Conservation (phyloP, 2,888 invertebrate species). For the Taphrorychus bicolor region DNA sequence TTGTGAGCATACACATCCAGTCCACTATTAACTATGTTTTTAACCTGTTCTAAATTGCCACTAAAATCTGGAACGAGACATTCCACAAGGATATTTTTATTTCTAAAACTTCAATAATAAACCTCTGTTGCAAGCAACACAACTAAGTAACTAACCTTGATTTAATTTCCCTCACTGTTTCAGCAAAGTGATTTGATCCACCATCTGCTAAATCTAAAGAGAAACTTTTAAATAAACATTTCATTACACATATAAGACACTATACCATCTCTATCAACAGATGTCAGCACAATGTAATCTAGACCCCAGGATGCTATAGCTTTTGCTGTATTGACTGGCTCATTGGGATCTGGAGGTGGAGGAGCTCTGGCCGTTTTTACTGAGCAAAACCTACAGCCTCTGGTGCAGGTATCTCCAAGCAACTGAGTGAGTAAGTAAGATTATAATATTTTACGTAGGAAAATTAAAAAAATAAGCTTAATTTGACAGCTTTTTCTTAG, state of each 20-base stretch:
- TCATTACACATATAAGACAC: no score
- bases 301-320: conserved; percentile 95
- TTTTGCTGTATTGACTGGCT: conserved; percentile 90
- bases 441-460: background rate
- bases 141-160: conserved; percentile 62
- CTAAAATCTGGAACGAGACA: conserved; percentile 97
- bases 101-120: conserved; percentile 61
- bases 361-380: conserved; percentile 94
- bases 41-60: conserved; percentile 78
- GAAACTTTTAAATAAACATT: conserved; percentile 7
- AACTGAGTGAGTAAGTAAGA: conserved; percentile 64
- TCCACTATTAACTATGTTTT: conserved; percentile 78
- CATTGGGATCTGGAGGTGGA: conserved; percentile 86
- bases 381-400: conserved; percentile 98
- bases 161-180: conserved; percentile 89
- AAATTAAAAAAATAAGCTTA: background rate
- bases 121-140: conserved; percentile 43
- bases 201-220: conserved; percentile 88
- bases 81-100: conserved; percentile 88
- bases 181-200: conserved; percentile 91
- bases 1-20: conserved; percentile 99
- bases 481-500: no score
- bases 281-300: conserved; percentile 96
- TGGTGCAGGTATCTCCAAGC: conserved; percentile 98
- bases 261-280: conserved; percentile 96